Evolutionary conservation across 2,888 invertebrate genomes (phyloP).

Genomic region (Agriotes lineatus): DNA sequence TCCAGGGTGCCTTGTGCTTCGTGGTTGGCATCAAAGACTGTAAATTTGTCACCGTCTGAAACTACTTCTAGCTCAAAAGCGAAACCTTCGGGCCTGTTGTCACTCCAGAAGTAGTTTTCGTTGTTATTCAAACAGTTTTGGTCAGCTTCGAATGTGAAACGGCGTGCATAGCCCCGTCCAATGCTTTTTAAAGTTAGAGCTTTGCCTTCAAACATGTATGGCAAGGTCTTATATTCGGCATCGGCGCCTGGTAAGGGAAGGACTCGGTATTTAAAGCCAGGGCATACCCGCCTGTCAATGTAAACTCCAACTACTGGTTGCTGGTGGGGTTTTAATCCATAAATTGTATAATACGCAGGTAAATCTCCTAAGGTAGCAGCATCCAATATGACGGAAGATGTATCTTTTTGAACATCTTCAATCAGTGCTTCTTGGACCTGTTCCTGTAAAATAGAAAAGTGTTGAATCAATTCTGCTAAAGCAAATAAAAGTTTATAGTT

Average conservation of each 20-base stretch:
- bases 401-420: constrained; percentile 18
- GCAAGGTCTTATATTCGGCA: constrained; percentile 49
- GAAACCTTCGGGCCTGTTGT: constrained; percentile 80
- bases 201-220: constrained; percentile 75
- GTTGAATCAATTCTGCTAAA: no score
- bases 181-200: constrained; percentile 76
- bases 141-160: constrained; percentile 79
- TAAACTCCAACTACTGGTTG: constrained; percentile 80
- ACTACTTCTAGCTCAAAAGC: constrained; percentile 79
- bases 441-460: constrained; percentile 5
- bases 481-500: no score
- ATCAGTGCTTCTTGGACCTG: neutral
- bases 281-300: constrained; percentile 77
- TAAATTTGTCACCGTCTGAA: constrained; percentile 78
- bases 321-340: constrained; percentile 73
- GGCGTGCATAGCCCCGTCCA: constrained; percentile 80
- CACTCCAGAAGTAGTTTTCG: constrained; percentile 83
- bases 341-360: constrained; percentile 75
- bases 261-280: constrained; percentile 82
- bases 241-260: constrained; percentile 72
- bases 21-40: constrained; percentile 77
- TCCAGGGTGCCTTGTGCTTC: constrained; percentile 77
- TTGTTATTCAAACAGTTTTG: constrained; percentile 74
- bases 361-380: constrained; percentile 75
- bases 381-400: constrained; percentile 64